phyloP scores from a whole-genome alignment of 1,140 invertebrate genomes.

The Drosophila nigrodunni region DNA sequence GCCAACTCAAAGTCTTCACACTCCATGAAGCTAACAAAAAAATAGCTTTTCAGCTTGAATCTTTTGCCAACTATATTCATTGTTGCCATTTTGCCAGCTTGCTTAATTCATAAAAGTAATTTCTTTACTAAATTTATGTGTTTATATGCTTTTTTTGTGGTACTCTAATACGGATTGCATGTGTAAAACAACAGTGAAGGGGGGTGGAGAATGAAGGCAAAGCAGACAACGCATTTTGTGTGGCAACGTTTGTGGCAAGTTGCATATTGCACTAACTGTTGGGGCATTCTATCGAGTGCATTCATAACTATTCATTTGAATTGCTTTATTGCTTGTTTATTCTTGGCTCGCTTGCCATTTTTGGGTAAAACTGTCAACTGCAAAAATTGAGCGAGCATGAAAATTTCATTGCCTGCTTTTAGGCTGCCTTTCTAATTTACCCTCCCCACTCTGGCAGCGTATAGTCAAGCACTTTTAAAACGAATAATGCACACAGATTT shows the following conservation, averaged over 20 bases:
- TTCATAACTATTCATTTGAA: slow-evolving; percentile 48
- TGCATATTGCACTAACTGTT: slow-evolving; percentile 12
- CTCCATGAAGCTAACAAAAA: background rate
- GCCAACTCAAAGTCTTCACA: slow-evolving; percentile 3
- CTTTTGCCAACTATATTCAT: background rate
- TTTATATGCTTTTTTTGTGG: background rate
- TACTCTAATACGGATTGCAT: background rate
- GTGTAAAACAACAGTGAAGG: slow-evolving; percentile 3
- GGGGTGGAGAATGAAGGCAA: background rate
- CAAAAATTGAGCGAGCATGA: slow-evolving; percentile 52
- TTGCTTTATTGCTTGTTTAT: slow-evolving; percentile 28
- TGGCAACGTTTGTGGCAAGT: slow-evolving; percentile 5
- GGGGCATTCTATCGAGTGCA: slow-evolving; percentile 27
- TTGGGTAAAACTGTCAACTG: slow-evolving; percentile 45
- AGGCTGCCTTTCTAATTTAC: slow-evolving; percentile 17
- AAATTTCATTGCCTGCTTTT: slow-evolving; percentile 59
- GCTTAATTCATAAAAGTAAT: slow-evolving; percentile 26
- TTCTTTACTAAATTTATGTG: background rate
- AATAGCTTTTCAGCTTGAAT: background rate
- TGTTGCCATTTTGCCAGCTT: slow-evolving; percentile 3
- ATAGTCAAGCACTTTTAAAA: slow-evolving; percentile 31
- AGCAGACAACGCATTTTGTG: background rate
- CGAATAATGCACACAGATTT: slow-evolving; percentile 46
- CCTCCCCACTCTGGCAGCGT: no score
- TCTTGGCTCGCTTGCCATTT: background rate